These are phyloP conservation scores for Myotis pilosus DNA, from an alignment of 2,797 vertebrate genomes.

Conservation along the genomic window DNA sequence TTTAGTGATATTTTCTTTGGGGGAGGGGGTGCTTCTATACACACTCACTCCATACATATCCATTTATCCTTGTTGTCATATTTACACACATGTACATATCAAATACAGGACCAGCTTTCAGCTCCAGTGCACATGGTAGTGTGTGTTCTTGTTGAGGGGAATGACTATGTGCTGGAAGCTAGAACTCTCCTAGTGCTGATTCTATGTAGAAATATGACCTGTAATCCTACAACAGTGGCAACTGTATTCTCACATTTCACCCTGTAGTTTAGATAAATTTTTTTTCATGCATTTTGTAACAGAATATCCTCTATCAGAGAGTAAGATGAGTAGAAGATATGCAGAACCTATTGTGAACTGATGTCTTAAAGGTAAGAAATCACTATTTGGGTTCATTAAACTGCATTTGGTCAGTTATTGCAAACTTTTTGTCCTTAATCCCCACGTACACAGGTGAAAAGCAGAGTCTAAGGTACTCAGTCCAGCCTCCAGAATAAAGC, in stretches of 20 bases:
- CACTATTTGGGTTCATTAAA: slow-evolving; percentile 62
- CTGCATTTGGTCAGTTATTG: neutral
- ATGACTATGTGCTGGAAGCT: slow-evolving; percentile 57
- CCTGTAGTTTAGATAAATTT: neutral
- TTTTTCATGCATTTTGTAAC: slow-evolving; percentile 10
- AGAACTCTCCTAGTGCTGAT: slow-evolving; percentile 60
- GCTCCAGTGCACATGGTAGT: neutral
- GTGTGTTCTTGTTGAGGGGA: slow-evolving; percentile 35
- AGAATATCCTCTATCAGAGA: neutral
- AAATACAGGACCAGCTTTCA: neutral
- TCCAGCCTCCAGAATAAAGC: neutral
- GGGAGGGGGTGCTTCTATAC: neutral
- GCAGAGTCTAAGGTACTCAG: neutral
- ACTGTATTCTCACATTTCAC: slow-evolving; percentile 60
- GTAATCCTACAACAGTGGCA: slow-evolving; percentile 68
- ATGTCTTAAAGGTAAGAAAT: slow-evolving; percentile 66
- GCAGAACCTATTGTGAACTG: neutral
- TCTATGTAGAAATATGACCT: slow-evolving; percentile 65
- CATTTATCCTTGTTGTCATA: neutral
- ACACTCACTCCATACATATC: neutral
- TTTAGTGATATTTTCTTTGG: neutral
- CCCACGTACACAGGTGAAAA: neutral
- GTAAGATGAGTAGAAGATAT: neutral
- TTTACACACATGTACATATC: neutral
- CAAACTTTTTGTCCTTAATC: neutral